Evolutionary conservation across 2,888 invertebrate genomes (phyloP).

Genomic region (Scelioninae gen. 1): DNA sequence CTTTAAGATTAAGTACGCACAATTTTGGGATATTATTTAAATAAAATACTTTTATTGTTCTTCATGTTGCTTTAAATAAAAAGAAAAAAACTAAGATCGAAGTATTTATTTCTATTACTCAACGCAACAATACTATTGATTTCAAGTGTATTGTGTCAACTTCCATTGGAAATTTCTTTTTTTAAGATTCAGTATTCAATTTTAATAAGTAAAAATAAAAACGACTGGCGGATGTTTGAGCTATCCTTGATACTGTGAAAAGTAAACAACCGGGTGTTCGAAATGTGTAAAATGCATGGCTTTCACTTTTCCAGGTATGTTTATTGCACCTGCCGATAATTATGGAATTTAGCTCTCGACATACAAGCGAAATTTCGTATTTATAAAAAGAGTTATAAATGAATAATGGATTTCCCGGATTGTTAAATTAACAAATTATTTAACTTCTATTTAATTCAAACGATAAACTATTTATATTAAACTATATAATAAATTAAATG

Average conservation of each 20-base stretch:
- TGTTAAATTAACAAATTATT: too few relatives aligned
- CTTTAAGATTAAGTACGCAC: too few relatives aligned
- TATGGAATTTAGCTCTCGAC: conserved; percentile 7
- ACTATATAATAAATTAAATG: too few relatives aligned
- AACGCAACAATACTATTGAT: too few relatives aligned
- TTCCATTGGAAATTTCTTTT: background rate
- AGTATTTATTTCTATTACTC: too few relatives aligned
- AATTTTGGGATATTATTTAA: too few relatives aligned
- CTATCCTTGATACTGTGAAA: conserved; percentile 45
- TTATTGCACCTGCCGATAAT: conserved; percentile 36
- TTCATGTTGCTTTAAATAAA: too few relatives aligned
- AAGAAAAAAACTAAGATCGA: too few relatives aligned
- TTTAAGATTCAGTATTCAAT: conserved; percentile 20
- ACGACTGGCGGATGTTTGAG: conserved; percentile 11
- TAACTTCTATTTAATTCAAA: too few relatives aligned
- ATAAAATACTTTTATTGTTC: too few relatives aligned
- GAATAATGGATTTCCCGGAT: background rate
- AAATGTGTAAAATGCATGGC: conserved; percentile 30
- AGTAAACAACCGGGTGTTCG: conserved; percentile 47
- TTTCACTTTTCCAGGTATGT: conserved; percentile 60
- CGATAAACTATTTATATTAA: too few relatives aligned
- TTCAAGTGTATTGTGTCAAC: too few relatives aligned
- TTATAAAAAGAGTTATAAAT: conserved; percentile 1
- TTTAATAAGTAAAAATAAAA: background rate
- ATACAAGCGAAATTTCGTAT: conserved; percentile 8